Evolutionary conservation across 2,888 invertebrate species (phyloP), one percentile per base, ranked within the genome.

Genomic region (Arctia plantaginis): DNA sequence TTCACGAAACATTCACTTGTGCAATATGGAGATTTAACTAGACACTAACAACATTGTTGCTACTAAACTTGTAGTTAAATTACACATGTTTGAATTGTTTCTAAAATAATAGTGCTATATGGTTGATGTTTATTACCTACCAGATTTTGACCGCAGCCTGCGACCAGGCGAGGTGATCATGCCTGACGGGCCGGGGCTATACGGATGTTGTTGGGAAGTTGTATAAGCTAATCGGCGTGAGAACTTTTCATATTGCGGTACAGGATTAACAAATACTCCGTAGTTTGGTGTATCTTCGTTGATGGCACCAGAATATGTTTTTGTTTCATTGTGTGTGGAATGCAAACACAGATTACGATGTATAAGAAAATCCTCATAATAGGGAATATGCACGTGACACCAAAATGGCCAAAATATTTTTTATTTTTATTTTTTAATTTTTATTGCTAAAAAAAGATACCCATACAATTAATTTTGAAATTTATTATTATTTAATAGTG

Each of bases 1-100:
- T 62, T 62, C 62, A 30, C 7, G 18, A 8, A 62, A 55, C 23
- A 7, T 66, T 55, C 23, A 72, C 41, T 23, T 51, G 44, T 41
- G 55, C 20, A 27, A 66, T 39, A 18, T 62, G 18, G 3, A 23
- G 13, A 66, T 1, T 66, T n/a, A 66, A 66, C 12, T 62, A 23
- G 12, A 66, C 4, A 39, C 13, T 39, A 66, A 35, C n/a, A 66
- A 39, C 65, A 66, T 66, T 39, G 65, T 66, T 66, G 65, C 62
- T 27, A 30, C 8, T 39, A 66, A 66, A 66, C 4, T n/a, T 35
- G 62, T 62, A 62, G 62, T 62, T 62, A 18, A 30, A 62, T 15
- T 62, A 20, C 30, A 33, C 35, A 15, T 23, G 30, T 35, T 47
- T n/a, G 23, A 51, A 68, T 68, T 23, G n/a, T 33, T 68, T n/a